These are phyloP conservation scores for Mormoops blainvillei DNA, from an alignment of 2,113 vertebrate species.

Conservation along the genomic window DNA sequence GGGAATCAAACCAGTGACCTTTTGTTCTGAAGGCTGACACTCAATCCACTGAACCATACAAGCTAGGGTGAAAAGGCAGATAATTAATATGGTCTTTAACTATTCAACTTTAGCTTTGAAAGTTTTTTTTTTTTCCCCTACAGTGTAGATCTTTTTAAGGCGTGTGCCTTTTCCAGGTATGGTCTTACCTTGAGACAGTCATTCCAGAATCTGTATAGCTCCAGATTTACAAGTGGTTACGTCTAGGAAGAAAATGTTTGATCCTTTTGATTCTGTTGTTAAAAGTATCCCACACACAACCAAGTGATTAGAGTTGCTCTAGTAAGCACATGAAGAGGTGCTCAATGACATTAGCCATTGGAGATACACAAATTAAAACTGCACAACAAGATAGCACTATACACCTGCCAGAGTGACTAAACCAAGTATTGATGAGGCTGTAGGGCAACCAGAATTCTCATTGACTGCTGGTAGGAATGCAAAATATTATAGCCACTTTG, in stretches of 20 bases:
- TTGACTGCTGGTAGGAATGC: neutral
- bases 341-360: neutral
- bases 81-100: slow-evolving; percentile 30
- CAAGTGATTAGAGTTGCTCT: neutral
- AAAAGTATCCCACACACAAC: neutral
- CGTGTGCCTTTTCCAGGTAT: neutral
- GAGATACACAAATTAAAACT: neutral
- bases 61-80: slow-evolving; percentile 13
- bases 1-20: too few relatives aligned
- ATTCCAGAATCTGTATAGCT: neutral
- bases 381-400: neutral
- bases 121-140: neutral
- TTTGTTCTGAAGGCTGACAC: too few relatives aligned
- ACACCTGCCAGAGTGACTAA: neutral
- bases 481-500: neutral
- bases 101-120: slow-evolving; percentile 16
- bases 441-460: neutral
- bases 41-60: too few relatives aligned
- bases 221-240: neutral
- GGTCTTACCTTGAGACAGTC: neutral
- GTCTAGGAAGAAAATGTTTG: neutral
- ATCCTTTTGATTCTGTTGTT: neutral
- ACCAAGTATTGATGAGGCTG: neutral
- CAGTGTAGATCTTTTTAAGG: neutral
- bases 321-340: neutral